Percentiles rank a stretch among this genome's conserved stretches.
Conservation (phyloP, 2,113 vertebrate species). For the Dolichotis patagonum region DNA sequence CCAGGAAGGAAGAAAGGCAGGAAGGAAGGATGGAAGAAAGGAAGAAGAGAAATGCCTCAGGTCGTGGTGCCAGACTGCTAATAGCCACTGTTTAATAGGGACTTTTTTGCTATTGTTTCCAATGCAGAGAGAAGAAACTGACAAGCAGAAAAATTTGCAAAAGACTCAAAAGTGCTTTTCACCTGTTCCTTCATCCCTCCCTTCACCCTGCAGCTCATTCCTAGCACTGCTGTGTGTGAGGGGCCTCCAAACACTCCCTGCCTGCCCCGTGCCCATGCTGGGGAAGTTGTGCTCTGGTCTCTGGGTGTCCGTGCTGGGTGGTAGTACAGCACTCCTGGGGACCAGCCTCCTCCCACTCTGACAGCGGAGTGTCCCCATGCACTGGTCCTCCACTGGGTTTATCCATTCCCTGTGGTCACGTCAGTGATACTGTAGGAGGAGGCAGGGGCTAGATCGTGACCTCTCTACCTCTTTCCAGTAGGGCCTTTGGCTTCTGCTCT, state of each 20-base stretch:
- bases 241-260: background rate
- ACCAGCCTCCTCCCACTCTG: background rate
- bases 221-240: background rate
- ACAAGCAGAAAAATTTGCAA: background rate
- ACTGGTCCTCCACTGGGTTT: background rate
- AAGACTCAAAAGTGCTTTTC: background rate
- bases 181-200: background rate
- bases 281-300: background rate
- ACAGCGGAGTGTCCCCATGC: background rate
- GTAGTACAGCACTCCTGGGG: background rate
- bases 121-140: background rate
- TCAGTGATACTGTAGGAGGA: background rate
- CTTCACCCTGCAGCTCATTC: background rate
- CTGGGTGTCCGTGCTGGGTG: background rate
- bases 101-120: conserved; percentile 9
- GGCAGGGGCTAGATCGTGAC: fast-evolving
- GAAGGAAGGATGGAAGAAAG: background rate
- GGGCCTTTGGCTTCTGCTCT: background rate
- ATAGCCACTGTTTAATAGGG: background rate
- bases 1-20: background rate
- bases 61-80: fast-evolving
- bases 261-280: background rate
- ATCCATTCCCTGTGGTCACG: background rate
- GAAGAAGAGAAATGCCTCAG: too few relatives aligned
- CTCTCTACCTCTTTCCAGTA: background rate